Conservation (phyloP, 2,113 vertebrate species). For the Tychaedon coryphoeus region DNA sequence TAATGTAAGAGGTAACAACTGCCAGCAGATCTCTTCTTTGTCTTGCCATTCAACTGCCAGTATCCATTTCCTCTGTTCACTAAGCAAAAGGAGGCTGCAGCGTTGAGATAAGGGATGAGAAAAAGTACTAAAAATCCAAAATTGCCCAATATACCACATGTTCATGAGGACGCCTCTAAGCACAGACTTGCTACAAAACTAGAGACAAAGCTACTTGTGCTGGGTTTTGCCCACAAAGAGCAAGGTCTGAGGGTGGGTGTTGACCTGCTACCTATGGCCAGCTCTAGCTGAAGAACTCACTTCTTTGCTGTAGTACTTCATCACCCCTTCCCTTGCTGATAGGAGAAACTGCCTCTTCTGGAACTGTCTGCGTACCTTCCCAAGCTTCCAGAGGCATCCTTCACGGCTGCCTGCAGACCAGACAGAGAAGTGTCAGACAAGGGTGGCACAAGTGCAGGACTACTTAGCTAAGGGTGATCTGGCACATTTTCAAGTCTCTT, state of each 20-base stretch:
- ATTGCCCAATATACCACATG: background rate
- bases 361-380: conserved; percentile 85
- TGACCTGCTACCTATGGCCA: background rate
- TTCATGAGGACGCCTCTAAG: background rate
- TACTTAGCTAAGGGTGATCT: background rate
- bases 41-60: background rate
- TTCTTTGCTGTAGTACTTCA: conserved; percentile 93
- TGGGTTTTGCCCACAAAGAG: background rate
- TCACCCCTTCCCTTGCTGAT: conserved; percentile 83
- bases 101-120: background rate
- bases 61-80: background rate
- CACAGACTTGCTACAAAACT: background rate
- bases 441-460: background rate
- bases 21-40: background rate
- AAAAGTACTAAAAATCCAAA: background rate
- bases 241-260: background rate
- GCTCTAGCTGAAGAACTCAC: conserved; percentile 70
- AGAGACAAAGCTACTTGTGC: background rate
- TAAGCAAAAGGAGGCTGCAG: background rate
- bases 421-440: background rate
- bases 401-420: conserved; percentile 81
- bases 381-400: conserved; percentile 92
- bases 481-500: background rate
- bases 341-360: conserved; percentile 86
- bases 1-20: background rate